Percentiles rank a stretch among this genome's conserved stretches.
Evolutionary conservation across 2,888 invertebrate species (phyloP).

Genomic region (Trypoxylon attenuatum): DNA sequence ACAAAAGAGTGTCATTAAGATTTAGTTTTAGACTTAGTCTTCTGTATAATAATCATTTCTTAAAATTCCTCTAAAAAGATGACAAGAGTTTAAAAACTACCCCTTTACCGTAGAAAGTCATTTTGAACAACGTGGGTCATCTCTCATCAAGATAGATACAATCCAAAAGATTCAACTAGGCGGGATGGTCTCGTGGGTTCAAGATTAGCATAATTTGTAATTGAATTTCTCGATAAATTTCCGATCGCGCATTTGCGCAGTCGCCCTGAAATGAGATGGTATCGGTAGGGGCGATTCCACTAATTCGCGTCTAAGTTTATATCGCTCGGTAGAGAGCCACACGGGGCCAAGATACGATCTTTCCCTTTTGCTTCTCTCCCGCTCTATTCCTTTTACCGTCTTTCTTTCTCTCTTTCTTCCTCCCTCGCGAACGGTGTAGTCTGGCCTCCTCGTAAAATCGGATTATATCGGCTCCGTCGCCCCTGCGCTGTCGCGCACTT

Average conservation of each 20-base stretch:
- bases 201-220: slow-evolving; percentile 68
- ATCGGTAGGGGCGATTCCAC: slow-evolving; percentile 66
- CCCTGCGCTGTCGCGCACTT: slow-evolving; percentile 56
- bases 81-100: no score
- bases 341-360: slow-evolving; percentile 55
- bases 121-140: no score
- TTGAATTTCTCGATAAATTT: slow-evolving; percentile 72
- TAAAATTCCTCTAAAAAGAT: no score
- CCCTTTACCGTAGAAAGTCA: no score
- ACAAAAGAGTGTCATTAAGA: no score
- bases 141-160: no score
- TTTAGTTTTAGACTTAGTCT: no score
- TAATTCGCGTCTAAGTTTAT: slow-evolving; percentile 73
- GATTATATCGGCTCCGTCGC: slow-evolving; percentile 58
- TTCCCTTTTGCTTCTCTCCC: slow-evolving; percentile 10
- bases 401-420: slow-evolving; percentile 10
- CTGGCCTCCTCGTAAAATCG: slow-evolving; percentile 63
- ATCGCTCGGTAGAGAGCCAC: slow-evolving; percentile 53
- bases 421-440: slow-evolving; percentile 14
- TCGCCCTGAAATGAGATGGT: slow-evolving; percentile 62
- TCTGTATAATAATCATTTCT: no score
- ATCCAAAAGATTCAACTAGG: no score
- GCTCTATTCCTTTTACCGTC: neutral
- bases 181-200: neutral
- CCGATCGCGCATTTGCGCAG: slow-evolving; percentile 44